phyloP scores from a whole-genome alignment of 2,113 vertebrate species.

The Acrocephalus kingi region DNA sequence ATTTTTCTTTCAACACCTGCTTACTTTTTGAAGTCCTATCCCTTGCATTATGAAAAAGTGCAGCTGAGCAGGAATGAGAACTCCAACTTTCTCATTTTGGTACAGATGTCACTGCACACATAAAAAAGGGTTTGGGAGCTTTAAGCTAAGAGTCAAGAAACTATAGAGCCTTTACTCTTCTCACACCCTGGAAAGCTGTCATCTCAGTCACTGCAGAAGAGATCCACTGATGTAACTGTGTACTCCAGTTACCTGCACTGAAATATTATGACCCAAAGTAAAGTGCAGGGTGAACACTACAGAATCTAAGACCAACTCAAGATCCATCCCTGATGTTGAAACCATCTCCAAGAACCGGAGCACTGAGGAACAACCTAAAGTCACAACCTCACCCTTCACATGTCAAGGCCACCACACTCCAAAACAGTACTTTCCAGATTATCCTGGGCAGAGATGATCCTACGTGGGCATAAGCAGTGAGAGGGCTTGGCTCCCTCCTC shows the following conservation, averaged over 20 bases:
- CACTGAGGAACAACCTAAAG: neutral
- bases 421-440: neutral
- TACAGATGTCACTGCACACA: neutral
- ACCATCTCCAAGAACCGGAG: neutral
- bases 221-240: neutral
- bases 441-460: neutral
- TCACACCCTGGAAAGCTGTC: neutral
- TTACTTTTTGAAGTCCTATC: constrained; percentile 1
- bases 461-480: neutral
- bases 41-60: neutral
- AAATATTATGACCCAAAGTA: neutral
- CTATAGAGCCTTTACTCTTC: neutral
- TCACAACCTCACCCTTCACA: neutral
- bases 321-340: neutral
- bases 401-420: neutral
- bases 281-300: neutral
- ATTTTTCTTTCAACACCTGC: constrained; percentile 7
- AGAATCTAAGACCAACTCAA: neutral
- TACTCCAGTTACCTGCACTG: neutral
- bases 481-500: neutral
- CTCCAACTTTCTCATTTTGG: neutral
- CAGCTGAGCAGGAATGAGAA: neutral
- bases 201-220: neutral
- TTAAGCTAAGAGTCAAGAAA: neutral
- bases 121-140: neutral